Percentiles rank a stretch among this genome's conserved stretches.
Conservation (phyloP, 2,113 vertebrate genomes). For the Corythaeola cristata region DNA sequence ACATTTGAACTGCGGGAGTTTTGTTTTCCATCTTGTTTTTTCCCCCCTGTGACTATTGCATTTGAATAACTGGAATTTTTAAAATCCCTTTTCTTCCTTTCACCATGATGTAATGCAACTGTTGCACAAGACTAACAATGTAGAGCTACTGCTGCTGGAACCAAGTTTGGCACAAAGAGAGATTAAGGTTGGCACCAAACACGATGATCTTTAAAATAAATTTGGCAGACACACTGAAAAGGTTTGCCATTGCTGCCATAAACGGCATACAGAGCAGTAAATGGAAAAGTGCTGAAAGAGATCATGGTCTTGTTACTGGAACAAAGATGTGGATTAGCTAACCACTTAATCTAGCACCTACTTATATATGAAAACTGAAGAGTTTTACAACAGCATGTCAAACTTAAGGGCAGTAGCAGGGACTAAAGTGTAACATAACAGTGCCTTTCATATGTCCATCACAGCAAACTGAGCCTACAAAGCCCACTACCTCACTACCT, state of each 20-base stretch:
- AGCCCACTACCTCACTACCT: not conserved
- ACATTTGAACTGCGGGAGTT: constrained; percentile 43
- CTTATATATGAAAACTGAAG: not conserved
- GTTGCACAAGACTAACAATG: constrained; percentile 45
- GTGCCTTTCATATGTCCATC: not conserved
- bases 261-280: not conserved
- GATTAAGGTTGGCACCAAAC: constrained; percentile 35
- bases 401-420: not conserved
- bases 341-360: constrained; percentile 37
- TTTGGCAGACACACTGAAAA: not conserved
- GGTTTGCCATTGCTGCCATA: constrained; percentile 15
- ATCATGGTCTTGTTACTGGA: not conserved
- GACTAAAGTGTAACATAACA: not conserved
- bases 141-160: not conserved
- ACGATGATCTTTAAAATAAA: constrained; percentile 17
- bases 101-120: constrained; percentile 38
- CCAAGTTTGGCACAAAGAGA: constrained; percentile 42
- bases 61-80: constrained; percentile 54
- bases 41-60: not conserved
- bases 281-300: constrained; percentile 39
- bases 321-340: constrained; percentile 6
- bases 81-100: constrained; percentile 48
- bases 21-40: not conserved
- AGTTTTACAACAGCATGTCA: not conserved
- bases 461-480: not conserved